phyloP scores from a whole-genome alignment of 2,113 vertebrate genomes.

The Salvelinus sp. region DNA sequence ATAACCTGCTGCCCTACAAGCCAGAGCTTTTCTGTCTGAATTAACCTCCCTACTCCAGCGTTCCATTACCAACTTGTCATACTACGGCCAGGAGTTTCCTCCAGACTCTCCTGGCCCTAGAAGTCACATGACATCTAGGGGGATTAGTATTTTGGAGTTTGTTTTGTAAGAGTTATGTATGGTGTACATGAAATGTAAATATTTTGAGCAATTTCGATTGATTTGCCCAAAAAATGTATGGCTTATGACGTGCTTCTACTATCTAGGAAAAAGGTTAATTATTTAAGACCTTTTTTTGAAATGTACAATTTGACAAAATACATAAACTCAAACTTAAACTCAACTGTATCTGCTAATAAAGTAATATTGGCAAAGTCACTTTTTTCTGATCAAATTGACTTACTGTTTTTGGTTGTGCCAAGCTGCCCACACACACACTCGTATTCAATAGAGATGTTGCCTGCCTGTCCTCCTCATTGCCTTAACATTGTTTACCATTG shows the following conservation, averaged over 20 bases:
- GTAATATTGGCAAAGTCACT: background rate
- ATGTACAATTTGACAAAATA: background rate
- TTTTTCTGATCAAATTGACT: background rate
- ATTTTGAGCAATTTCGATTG: background rate
- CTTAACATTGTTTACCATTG: background rate
- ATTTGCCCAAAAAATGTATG: background rate
- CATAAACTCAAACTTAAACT: background rate
- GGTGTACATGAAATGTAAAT: conserved; percentile 34
- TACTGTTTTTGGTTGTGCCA: background rate
- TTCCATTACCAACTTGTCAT: background rate
- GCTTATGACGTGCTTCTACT: background rate
- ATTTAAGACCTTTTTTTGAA: background rate
- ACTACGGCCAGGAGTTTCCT: background rate
- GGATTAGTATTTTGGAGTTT: background rate
- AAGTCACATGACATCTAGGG: background rate
- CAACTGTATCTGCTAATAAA: background rate
- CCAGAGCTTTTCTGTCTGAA: conserved; percentile 20
- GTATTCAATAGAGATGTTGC: background rate
- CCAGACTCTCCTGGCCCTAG: background rate
- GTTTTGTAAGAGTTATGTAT: background rate
- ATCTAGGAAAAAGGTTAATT: background rate
- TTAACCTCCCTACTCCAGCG: too few relatives aligned
- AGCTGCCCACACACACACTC: background rate
- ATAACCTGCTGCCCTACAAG: conserved; percentile 39
- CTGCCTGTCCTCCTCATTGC: background rate